Base-by-base conservation (phyloP, 2,113 vertebrate species). In the Nematolebias whitei region DNA sequence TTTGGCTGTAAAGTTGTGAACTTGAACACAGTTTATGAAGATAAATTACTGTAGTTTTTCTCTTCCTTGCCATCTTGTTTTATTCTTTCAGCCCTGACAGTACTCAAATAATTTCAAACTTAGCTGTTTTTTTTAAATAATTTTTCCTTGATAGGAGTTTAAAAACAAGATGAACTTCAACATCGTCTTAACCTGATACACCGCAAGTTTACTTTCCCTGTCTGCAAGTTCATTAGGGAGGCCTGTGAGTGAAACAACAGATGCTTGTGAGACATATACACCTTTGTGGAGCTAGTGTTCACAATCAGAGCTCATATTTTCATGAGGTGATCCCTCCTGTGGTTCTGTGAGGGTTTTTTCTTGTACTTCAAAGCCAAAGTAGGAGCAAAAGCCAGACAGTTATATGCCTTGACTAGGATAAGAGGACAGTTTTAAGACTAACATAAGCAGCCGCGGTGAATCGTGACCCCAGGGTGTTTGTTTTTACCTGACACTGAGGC, bases 271-370 rank as follows among this genome's bases (percentile, higher is more conserved):
- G 72, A 69, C 71, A 74, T 57, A 78, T 53, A 35, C 56, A 12
- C 61, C 45, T 64, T 75, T 83, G 83, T 56, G 84, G 85, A 77
- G 78, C 51, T 59, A 71, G 63, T 70, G 71, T 83, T 74, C 73
- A 79, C 67, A 75, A 86, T 82, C 82, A 74, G 71, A 32, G 74
- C 74, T 87, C 29, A 51, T 87, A 82, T 87, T 89, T 92, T 90
- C 71, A 85, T 19, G 67, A 87, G 82, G 78, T 88, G 87, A 61
- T 60, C 68, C 76, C 71, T 73, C 86, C 88, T 20, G 73, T 60
- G 66, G 83, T 84, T 85, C 84, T 80, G 71, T 38, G 71, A 64
- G 74, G 32, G 5, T 35, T 74, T 66, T 61, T 54, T 63, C 80
- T 84, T 67, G 66, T 63, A 82, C 76, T 79, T 92, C 82, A 88